A percentile compares a stretch with the other conserved stretches of the same genome.
phyloP scores from a whole-genome alignment of 1,140 invertebrate genomes.

The Meloidogyne exigua region DNA sequence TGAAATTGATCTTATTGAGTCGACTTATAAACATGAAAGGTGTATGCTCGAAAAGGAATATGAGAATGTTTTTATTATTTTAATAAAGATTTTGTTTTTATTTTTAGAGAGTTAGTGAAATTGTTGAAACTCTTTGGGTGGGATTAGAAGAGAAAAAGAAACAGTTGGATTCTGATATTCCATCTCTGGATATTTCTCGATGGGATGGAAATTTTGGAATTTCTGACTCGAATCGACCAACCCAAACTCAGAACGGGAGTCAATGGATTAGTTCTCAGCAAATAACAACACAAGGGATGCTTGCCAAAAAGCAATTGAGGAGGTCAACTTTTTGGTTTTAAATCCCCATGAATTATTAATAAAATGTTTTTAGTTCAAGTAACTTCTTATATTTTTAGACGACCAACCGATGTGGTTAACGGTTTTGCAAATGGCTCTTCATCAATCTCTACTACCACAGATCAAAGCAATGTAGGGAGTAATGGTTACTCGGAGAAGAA shows the following conservation, averaged over 20 bases:
- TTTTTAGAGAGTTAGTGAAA: conserved; percentile 23
- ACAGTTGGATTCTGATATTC: conserved; percentile 30
- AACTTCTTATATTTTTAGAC: conserved; percentile 4
- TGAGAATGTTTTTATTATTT: neutral
- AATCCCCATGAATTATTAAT: neutral
- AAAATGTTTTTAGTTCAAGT: neutral
- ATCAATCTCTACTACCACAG: neutral
- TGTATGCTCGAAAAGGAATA: conserved; percentile 15
- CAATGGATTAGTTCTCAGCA: neutral
- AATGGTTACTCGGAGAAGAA: neutral
- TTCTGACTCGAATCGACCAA: neutral
- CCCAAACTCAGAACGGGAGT: neutral
- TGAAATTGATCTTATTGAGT: neutral
- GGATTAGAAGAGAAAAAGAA: conserved; percentile 36
- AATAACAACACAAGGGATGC: neutral
- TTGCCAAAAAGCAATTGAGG: conserved; percentile 20
- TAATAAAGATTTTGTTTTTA: neutral
- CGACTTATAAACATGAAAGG: neutral
- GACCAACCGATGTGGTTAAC: conserved; percentile 6
- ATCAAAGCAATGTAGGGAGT: neutral
- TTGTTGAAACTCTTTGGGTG: conserved; percentile 34
- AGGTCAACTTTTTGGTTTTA: neutral
- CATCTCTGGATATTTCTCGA: conserved; percentile 29
- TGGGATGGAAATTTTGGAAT: neutral
- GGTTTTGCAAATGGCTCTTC: neutral